phyloP scores from a whole-genome alignment of 2,797 vertebrate genomes.

The Eulemur albifrons region DNA sequence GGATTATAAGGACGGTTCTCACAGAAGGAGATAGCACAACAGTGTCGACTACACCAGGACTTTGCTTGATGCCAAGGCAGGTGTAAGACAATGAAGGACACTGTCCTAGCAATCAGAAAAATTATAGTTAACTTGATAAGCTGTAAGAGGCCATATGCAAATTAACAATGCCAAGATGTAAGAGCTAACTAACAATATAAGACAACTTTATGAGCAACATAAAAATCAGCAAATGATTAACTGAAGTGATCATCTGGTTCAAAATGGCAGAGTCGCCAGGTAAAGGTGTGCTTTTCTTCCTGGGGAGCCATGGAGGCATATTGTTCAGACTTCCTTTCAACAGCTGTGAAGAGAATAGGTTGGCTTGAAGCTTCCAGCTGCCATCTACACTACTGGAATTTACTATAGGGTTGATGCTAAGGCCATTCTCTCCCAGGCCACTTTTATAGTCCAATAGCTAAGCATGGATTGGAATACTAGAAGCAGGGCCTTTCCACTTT shows the following conservation, averaged over 20 bases:
- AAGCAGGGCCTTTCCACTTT: neutral
- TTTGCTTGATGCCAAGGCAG: neutral
- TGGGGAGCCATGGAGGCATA: accelerated
- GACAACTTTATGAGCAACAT: neutral
- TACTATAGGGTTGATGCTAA: neutral
- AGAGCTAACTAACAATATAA: neutral
- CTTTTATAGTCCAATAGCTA: neutral
- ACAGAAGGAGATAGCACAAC: neutral
- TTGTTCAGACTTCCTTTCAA: neutral
- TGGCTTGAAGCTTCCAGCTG: neutral
- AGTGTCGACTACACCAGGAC: no score
- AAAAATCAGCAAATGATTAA: neutral
- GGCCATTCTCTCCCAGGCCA: neutral
- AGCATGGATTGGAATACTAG: no score
- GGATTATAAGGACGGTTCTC: neutral
- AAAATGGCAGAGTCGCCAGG: neutral
- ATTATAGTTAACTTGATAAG: neutral
- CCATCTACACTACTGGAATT: neutral
- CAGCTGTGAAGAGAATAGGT: neutral
- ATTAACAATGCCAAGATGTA: neutral
- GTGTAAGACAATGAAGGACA: neutral
- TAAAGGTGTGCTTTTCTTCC: neutral
- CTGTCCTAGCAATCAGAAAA: neutral
- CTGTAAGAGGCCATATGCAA: neutral
- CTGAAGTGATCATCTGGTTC: neutral